Evolutionary conservation across 2,888 invertebrate species (phyloP).

Genomic region (Polia nebulosa): DNA sequence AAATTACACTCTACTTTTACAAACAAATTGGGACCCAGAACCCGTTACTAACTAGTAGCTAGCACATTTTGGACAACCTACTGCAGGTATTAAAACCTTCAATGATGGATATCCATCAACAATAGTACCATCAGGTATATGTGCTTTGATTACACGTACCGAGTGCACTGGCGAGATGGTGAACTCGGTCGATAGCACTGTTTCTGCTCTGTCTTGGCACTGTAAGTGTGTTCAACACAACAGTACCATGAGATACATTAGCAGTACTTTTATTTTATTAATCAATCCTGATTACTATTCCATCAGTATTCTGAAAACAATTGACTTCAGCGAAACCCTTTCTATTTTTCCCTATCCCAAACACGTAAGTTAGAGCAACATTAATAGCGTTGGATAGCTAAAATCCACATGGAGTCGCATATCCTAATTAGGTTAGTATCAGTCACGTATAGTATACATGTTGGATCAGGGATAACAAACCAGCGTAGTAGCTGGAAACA

Average conservation of each 20-base stretch:
- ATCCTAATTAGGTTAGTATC: constrained; percentile 37
- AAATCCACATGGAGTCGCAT: constrained; percentile 15
- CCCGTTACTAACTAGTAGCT: background rate
- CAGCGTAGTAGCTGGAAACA: constrained; percentile 6
- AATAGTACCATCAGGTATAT: background rate
- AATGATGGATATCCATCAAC: background rate
- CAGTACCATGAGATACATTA: no score
- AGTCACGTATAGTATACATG: constrained; percentile 30
- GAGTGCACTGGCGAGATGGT: background rate
- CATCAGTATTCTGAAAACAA: background rate
- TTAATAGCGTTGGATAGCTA: constrained; percentile 16
- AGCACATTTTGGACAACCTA: no score
- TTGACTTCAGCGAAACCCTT: background rate
- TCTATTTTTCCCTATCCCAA: background rate
- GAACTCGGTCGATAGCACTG: background rate
- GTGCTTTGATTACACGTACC: background rate
- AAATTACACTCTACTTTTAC: background rate
- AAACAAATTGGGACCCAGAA: background rate
- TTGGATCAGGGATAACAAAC: constrained; percentile 18
- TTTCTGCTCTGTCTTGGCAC: background rate
- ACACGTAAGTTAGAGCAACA: background rate
- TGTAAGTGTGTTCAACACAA: background rate
- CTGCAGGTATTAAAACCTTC: background rate
- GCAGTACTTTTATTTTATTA: background rate
- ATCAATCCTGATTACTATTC: background rate